These are phyloP conservation scores for Patiria miniata DNA, from an alignment of 35 echinoderm and acorn worm species.

Conservation along the genomic window DNA sequence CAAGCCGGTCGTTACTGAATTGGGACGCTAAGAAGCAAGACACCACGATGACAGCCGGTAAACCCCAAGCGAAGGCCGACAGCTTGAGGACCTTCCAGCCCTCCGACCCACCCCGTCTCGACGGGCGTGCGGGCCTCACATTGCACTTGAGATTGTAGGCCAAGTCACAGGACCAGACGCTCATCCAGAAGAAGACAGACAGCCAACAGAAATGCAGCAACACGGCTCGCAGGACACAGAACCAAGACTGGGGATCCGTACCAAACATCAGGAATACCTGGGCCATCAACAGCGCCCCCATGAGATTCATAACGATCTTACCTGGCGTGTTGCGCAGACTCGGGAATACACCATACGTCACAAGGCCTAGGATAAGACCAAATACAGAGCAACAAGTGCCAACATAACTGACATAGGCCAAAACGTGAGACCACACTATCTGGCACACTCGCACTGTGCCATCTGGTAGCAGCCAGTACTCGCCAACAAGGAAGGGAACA, in stretches of 20 bases:
- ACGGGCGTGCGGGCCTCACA: neutral
- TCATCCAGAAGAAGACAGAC: conserved; percentile 11
- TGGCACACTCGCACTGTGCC: neutral
- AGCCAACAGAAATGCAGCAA: neutral
- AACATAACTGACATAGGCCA: neutral
- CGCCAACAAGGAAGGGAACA: neutral
- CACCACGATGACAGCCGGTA: neutral
- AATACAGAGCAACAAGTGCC: neutral
- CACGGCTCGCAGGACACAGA: neutral
- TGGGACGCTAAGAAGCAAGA: neutral
- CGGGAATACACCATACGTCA: neutral
- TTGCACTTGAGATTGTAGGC: neutral
- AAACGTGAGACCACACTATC: neutral
- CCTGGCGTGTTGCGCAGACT: neutral
- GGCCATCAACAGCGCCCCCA: neutral
- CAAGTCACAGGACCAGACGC: neutral
- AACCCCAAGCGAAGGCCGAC: neutral
- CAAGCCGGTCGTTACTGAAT: neutral
- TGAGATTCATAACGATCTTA: conserved; percentile 13
- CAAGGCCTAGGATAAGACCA: neutral
- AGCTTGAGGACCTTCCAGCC: neutral
- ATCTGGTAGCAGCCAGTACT: neutral
- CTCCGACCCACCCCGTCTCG: neutral
- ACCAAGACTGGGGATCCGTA: neutral
- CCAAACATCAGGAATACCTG: neutral